Evolutionary conservation across 2,888 invertebrate genomes (phyloP), one percentile per base, ranked within the genome.

Genomic region (Amiota communis): DNA sequence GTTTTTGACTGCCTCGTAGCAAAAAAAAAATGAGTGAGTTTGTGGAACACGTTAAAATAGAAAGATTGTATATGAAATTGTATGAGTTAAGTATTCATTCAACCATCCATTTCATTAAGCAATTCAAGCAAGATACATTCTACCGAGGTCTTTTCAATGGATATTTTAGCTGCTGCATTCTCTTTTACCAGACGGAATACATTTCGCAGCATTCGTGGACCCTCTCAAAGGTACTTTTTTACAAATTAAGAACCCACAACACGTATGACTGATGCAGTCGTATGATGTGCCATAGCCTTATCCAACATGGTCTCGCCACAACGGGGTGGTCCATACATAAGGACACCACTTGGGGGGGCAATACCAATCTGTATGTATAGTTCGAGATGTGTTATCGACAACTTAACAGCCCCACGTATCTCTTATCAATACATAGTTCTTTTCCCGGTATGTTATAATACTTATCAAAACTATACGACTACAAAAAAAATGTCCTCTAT

Each of bases 221-320:
- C 99, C 90, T 99, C 99, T 51, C 99, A 99, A 72, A 99, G 92
- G 89, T 99, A 99, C 88, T 99, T 99, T 91, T 99, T 99, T 8
- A 99, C 99, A 89, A 99, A 99, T 91, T 99, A 99, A 0, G 98
- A 99, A 4, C 99, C 99, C 17, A 99, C 99, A 17, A 99, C 99
- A 77, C 99, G 94, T 84, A 99, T 99, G 88, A 99, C 99, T 1
- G 99, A 97, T 83, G 99, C 99, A 92, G 98, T 98, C 56, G 98
- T 98, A 87, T 99, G 98, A 91, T 98, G 97, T 15, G 98, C 98
- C 9, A 98, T 98, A 78, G 98, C 98, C 90, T 99, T 99, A 48
- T 99, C 99, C 83, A 99, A 91, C 99, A 99, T 99, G 73, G 99
- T 99, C 91, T 99, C 99, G 47, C 99, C 99, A 90, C 99, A 99